Base-by-base conservation (phyloP, 2,797 vertebrate genomes). In the Anisognathus igniventris region DNA sequence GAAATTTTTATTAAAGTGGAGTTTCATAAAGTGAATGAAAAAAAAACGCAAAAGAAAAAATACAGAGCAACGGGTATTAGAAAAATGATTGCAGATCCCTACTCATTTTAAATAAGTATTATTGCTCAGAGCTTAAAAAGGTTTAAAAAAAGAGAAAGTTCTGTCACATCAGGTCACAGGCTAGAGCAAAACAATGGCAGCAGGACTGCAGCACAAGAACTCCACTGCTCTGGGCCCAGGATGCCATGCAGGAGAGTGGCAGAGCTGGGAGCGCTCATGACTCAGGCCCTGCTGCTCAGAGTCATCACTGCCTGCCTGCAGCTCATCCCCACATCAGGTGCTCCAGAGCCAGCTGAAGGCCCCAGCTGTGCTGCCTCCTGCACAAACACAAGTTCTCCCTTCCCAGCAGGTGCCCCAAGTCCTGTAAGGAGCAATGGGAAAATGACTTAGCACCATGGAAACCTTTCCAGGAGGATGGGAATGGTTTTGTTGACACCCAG, bases 31-130 rank as follows among this genome's bases (percentile, higher is more conserved):
- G 5, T 2, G 13, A 74, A 56, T 5, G 2, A 65, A 48, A 2
- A 70, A 77, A 74, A 54, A 37, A 1, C 9, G 58, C 23, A 37
- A 61, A 45, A n/a, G 22, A 90, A 58, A 7, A 35, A 72, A 50
- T 2, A 35, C 4, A 2, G 33, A 2, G 31, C 42, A 54, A 2
- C 4, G 1, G 3, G 2, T 62, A 54, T 31, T 24, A 66, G n/a
- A 30, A 76, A 77, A 64, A 65, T 5, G 0, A 40, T 2, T 30
- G 31, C 33, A 56, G 53, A 56, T 42, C 21, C 12, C 18, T 48
- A 11, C 24, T 33, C 7, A 45, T 24, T 31, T n/a, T 14, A 75
- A 68, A 12, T 6, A 40, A 60, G 14, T 56, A 14, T 33, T 85
- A 70, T 14, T 79, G 40, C 56, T 82, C 42, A 51, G n/a, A 58